phyloP scores from a whole-genome alignment of 2,888 invertebrate genomes.

The Diarsia mendica region DNA sequence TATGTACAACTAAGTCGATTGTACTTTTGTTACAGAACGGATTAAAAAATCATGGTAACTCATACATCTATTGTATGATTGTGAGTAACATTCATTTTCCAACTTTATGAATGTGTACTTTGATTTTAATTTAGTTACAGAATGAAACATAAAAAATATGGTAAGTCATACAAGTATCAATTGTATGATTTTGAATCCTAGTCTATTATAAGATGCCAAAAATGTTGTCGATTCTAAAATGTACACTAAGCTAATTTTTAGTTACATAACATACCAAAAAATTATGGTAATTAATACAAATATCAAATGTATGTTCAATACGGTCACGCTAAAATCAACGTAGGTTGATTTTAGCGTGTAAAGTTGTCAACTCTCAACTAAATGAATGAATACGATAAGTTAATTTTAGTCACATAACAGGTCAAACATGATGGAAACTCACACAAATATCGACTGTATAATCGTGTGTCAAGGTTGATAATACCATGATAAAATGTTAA shows the following conservation, averaged over 20 bases:
- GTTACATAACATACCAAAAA: background rate
- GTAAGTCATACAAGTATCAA: conserved; percentile 2
- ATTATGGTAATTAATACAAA: background rate
- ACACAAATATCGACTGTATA: no score
- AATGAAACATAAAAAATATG: background rate
- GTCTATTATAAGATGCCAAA: background rate
- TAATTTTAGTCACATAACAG: conserved; percentile 7
- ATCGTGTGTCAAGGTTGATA: no score
- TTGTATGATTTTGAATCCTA: background rate
- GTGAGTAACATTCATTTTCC: background rate
- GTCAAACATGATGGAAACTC: no score
- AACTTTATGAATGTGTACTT: no score
- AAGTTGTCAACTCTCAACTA: background rate
- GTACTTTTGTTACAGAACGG: background rate
- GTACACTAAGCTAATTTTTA: background rate
- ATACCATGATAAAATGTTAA: background rate
- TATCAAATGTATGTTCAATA: background rate
- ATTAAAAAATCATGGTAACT: background rate
- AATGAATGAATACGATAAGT: background rate
- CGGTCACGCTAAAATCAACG: no score
- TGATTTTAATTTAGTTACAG: no score
- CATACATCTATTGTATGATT: background rate
- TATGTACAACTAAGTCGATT: background rate
- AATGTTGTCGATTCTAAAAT: background rate
- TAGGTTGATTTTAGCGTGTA: conserved; percentile 14